Conservation (phyloP, 2,888 invertebrate genomes). For the Drosophila kambysellisi region DNA sequence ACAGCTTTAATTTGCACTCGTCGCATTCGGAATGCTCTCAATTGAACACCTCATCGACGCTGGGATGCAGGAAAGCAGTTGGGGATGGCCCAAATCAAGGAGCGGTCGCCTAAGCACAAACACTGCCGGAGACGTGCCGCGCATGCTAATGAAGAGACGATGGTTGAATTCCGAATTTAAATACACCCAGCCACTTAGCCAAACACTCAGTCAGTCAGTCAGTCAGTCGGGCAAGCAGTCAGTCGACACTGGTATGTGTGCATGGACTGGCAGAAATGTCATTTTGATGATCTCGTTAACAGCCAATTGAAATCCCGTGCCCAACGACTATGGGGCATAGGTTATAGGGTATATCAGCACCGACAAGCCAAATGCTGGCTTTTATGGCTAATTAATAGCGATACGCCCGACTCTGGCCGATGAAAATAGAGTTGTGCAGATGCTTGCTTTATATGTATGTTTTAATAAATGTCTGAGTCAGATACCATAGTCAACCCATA, state of each 20-base stretch:
- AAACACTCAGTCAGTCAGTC: slow-evolving; percentile 1
- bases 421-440: slow-evolving; percentile 25
- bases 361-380: slow-evolving; percentile 1
- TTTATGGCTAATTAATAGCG: slow-evolving; percentile 39
- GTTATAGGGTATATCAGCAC: slow-evolving; percentile 1
- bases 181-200: slow-evolving; percentile 48
- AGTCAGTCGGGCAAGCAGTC: background rate
- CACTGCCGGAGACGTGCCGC: slow-evolving; percentile 53
- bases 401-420: slow-evolving; percentile 19
- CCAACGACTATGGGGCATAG: background rate
- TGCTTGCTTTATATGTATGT: slow-evolving; percentile 51
- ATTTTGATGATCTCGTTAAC: slow-evolving; percentile 72
- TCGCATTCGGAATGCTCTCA: slow-evolving; percentile 20
- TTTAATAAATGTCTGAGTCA: slow-evolving; percentile 45
- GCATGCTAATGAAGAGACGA: slow-evolving; percentile 57
- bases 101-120: slow-evolving; percentile 37
- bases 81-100: slow-evolving; percentile 20
- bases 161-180: slow-evolving; percentile 40
- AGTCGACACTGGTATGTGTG: slow-evolving; percentile 23
- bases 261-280: slow-evolving; percentile 41
- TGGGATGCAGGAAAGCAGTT: background rate
- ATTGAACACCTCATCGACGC: slow-evolving; percentile 30
- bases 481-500: slow-evolving; percentile 36
- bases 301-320: slow-evolving; percentile 63
- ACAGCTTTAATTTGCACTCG: slow-evolving; percentile 15